phyloP scores from a whole-genome alignment of 2,797 vertebrate genomes.

The Spinus olivaceus region DNA sequence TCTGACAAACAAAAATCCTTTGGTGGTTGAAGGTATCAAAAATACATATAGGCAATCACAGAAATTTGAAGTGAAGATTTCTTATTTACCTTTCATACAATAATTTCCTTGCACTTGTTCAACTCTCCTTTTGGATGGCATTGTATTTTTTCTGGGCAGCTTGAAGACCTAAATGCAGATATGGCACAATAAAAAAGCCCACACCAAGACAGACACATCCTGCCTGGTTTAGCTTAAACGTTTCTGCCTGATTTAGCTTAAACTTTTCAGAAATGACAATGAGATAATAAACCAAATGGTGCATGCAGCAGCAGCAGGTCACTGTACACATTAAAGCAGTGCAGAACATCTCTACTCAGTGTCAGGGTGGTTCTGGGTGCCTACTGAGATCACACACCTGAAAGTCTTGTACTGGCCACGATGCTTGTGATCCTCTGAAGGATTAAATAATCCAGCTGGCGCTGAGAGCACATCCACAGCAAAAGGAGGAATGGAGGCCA shows the following conservation, averaged over 20 bases:
- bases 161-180: neutral
- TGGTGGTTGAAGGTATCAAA: neutral
- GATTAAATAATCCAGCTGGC: neutral
- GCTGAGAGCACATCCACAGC: neutral
- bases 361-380: neutral
- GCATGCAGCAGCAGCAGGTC: neutral
- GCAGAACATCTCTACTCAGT: neutral
- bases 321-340: fast-evolving
- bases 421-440: neutral
- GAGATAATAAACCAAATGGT: neutral
- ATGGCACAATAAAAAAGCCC: neutral
- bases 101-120: neutral
- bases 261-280: neutral
- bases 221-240: neutral
- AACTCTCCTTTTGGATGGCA: neutral
- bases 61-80: neutral
- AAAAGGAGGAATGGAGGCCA: fast-evolving
- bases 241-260: neutral
- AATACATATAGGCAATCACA: neutral
- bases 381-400: fast-evolving
- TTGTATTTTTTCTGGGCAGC: neutral
- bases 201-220: neutral
- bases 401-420: neutral
- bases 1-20: neutral
- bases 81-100: neutral